Percentiles rank a stretch among this genome's conserved stretches.
Evolutionary conservation across 2,113 vertebrate species (phyloP).

Genomic region (Cariama cristata): DNA sequence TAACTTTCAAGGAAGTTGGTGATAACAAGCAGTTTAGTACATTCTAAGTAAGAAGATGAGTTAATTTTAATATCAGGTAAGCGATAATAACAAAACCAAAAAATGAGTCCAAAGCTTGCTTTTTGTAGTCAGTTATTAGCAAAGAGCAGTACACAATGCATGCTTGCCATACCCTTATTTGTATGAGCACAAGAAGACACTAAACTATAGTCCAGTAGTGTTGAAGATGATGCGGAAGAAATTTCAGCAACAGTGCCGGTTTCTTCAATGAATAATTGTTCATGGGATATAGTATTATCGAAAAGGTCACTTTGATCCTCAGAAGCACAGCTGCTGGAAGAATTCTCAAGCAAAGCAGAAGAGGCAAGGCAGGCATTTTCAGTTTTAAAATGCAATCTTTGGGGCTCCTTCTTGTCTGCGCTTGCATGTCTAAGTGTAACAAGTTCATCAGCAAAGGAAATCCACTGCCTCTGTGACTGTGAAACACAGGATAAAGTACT

Average conservation of each 20-base stretch:
- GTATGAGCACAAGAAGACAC: constrained; percentile 72
- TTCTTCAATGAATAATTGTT: constrained; percentile 74
- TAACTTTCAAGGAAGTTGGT: not conserved
- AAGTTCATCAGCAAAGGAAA: constrained; percentile 81
- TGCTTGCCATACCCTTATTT: constrained; percentile 79
- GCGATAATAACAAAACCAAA: not conserved
- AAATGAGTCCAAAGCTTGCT: not conserved
- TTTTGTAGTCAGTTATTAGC: constrained; percentile 52
- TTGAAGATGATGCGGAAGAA: constrained; percentile 68
- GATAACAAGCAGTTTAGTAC: constrained; percentile 36
- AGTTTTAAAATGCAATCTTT: constrained; percentile 66
- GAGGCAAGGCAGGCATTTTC: constrained; percentile 66
- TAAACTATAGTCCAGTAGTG: constrained; percentile 70
- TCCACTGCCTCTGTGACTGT: constrained; percentile 82
- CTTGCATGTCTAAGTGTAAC: constrained; percentile 52
- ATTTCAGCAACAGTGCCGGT: constrained; percentile 53
- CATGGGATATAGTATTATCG: constrained; percentile 56
- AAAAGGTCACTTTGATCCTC: constrained; percentile 76
- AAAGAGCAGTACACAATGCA: constrained; percentile 49
- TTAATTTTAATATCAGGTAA: constrained; percentile 32
- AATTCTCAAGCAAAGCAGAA: constrained; percentile 68
- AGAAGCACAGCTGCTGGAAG: constrained; percentile 71
- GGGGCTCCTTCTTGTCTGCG: constrained; percentile 65
- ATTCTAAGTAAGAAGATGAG: not conserved
- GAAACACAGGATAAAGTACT: constrained; percentile 68